Base-by-base conservation (phyloP, 2,113 vertebrate genomes). In the Coptodon rendalli region DNA sequence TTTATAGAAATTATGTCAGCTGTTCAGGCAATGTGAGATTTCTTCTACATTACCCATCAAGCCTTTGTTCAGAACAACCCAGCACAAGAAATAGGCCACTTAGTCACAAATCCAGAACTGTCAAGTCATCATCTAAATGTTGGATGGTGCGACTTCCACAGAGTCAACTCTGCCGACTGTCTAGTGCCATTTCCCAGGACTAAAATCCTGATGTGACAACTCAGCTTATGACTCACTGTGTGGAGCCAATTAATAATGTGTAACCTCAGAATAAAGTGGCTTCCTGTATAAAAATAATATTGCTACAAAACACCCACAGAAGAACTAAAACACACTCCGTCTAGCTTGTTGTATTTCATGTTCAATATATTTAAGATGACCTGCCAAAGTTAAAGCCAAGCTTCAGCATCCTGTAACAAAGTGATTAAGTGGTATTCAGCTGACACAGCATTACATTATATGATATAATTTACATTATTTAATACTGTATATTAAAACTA, bases 51-150 rank as follows among this genome's bases (percentile, higher is more conserved):
- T 82, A 27, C 66, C 36, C 63, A 29, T 84, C 54, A 81, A 13
- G 59, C 53, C 22, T 84, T 27, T 38, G 43, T 63, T 86, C 12
- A 38, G 16, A 5, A 84, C 34, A 78, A 87, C 86, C 48, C 68
- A 3, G n/a, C 17, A 52, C 22, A 12, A 54, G 19, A 82, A 63
- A 82, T 40, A 61, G 16, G 43, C 52, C 19, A 34, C 17, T 54
- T 45, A 34, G 16, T 19, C 40, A 53, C n/a, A 73, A 73, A 71
- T 40, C 36, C 29, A 81, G 24, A 68, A 82, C 78, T 56, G 63
- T 84, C 78, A 40, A 63, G 54, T 61, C 66, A 79, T 82, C 66
- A 82, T 78, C 48, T 56, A 54, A 48, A 82, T 31, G 12, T 53
- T 73, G 12, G 36, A 81, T 24, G 16, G 9, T 63, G 19, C 40